These are phyloP conservation scores for Pyrrhia umbra DNA, from an alignment of 2,888 invertebrate species.

Conservation along the genomic window DNA sequence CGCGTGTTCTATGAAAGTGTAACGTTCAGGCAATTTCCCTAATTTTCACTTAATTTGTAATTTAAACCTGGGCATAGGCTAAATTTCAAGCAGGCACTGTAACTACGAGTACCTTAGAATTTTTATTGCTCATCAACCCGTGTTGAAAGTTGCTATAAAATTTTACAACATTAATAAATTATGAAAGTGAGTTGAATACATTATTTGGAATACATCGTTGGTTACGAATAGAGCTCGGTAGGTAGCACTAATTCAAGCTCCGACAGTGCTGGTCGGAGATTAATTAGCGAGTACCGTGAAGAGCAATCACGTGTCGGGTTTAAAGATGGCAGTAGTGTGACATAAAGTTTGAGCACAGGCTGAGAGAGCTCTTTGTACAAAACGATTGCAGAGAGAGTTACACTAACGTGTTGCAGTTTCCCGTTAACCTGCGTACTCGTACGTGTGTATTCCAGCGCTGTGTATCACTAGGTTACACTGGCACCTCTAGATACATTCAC, in stretches of 20 bases:
- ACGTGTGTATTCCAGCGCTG: background rate
- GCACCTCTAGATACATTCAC: too few species aligned
- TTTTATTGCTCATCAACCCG: slow-evolving; percentile 46
- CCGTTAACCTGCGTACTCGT: slow-evolving; percentile 17
- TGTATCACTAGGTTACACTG: too few species aligned
- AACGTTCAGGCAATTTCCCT: slow-evolving; percentile 29
- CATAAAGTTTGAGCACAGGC: slow-evolving; percentile 30
- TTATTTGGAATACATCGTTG: slow-evolving; percentile 32
- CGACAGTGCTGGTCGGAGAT: slow-evolving; percentile 25
- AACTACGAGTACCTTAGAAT: slow-evolving; percentile 30
- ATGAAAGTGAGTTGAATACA: slow-evolving; percentile 44
- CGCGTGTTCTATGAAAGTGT: slow-evolving; percentile 27
- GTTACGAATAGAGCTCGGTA: slow-evolving; percentile 15
- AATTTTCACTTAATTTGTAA: slow-evolving; percentile 42
- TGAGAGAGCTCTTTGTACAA: slow-evolving; percentile 18
- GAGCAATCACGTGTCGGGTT: slow-evolving; percentile 31
- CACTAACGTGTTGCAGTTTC: slow-evolving; percentile 29
- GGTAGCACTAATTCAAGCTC: slow-evolving; percentile 20
- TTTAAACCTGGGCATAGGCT: slow-evolving; percentile 18
- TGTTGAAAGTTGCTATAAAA: slow-evolving; percentile 46
- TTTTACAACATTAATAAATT: slow-evolving; percentile 52
- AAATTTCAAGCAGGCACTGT: slow-evolving; percentile 24
- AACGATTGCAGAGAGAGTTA: slow-evolving; percentile 21
- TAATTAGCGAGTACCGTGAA: slow-evolving; percentile 42
- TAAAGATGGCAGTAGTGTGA: slow-evolving; percentile 24